Base-by-base conservation (phyloP, 2,888 invertebrate genomes). In the Pyrocoelia pectoralis region DNA sequence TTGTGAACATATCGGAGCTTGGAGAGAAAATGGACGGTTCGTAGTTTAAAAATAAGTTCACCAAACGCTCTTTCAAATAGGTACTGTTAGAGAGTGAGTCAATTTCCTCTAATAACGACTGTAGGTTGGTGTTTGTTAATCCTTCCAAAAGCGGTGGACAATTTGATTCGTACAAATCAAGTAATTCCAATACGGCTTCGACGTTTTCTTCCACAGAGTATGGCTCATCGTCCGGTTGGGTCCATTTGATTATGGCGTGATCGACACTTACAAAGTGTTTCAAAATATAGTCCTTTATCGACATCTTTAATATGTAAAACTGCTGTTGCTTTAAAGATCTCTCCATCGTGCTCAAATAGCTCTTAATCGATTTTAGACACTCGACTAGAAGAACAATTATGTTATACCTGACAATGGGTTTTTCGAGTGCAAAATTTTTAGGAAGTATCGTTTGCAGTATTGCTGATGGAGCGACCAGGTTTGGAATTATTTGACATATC, bases 141-240 rank as follows among this genome's bases (percentile, higher is more conserved):
- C 65, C 68, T 38, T 84, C 82, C 28, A 88, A 76, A 46, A 86
- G 78, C 70, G 84, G 82, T 55, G 88, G 84, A 59, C 85, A 85
- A 56, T 84, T 74, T 51, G 81, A 82, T 38, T 85, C 78, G 61
- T 85, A 86, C 56, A 82, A 78, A 56, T 86, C 78, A 77, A 89
- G 83, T 72, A 87, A 83, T 17, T 86, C 84, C 46, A 89, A 77
- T 17, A 87, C 79, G 60, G 80, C 80, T 46, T 73, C 68, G 29
- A 80, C 70, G 68, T 74, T 67, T 17, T 74, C 61, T 5, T 65
- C 40, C 17, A 70, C 50, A 6, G 76, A 71, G 61, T 74, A 75
- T 13, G 76, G 12, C 41, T 56, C 46, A 28, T 51, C 66, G 4
- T 65, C 61, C 46, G 73, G 6, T 66, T 65, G 4, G 60, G 70